Evolutionary conservation across 2,113 vertebrate species (phyloP).

Genomic region (Pavo muticus): DNA sequence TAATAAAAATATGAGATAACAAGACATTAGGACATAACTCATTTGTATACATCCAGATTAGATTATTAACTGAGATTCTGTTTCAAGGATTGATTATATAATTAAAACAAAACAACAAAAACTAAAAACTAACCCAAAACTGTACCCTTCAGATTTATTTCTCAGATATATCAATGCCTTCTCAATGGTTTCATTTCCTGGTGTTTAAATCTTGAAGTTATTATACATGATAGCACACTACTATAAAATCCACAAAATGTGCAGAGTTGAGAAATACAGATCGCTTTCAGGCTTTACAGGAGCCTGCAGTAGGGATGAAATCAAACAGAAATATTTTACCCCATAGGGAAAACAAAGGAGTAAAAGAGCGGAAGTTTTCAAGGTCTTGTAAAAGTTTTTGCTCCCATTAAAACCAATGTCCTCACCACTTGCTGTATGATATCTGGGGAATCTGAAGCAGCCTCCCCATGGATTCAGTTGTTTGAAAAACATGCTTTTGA

Average conservation of each 20-base stretch:
- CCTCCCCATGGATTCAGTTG: not conserved
- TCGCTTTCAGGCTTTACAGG: conserved; percentile 24
- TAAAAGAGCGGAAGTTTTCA: not conserved
- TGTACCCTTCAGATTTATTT: conserved; percentile 20
- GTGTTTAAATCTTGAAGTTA: conserved; percentile 44
- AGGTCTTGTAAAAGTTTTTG: conserved; percentile 4
- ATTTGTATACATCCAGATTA: conserved; percentile 26
- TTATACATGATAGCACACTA: not conserved
- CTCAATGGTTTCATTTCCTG: conserved; percentile 29
- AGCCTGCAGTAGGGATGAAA: conserved; percentile 24
- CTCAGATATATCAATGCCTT: not conserved
- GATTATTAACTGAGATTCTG: not conserved
- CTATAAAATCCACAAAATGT: conserved; percentile 35
- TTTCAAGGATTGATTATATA: conserved; percentile 35
- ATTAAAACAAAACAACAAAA: not conserved
- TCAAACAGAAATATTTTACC: not conserved
- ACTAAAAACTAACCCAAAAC: not conserved
- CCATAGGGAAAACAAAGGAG: not conserved
- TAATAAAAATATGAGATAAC: conserved; percentile 18
- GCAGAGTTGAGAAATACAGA: conserved; percentile 59
- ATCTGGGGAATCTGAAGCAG: not conserved
- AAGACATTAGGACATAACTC: not conserved
- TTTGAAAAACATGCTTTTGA: not conserved
- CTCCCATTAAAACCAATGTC: not conserved
- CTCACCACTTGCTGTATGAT: not conserved